Evolutionary conservation across 2,888 invertebrate species (phyloP), one percentile per base, ranked within the genome.

Genomic region (Alentia gelatinosa): DNA sequence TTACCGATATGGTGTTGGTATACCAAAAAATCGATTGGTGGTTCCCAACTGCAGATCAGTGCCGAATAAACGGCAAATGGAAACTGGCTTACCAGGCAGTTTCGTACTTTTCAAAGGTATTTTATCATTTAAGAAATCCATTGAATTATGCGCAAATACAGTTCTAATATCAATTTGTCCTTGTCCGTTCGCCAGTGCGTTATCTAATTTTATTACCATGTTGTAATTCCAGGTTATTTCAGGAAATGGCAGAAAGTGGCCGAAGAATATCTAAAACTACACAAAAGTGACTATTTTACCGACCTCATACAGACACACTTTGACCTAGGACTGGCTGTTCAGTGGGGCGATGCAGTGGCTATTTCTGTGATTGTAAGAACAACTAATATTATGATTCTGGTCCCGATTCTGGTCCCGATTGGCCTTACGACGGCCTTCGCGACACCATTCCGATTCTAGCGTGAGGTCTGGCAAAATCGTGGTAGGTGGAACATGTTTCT

Each of bases 181-280:
- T n/a, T n/a, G n/a, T n/a, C n/a, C n/a, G n/a, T n/a, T n/a, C n/a
- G n/a, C n/a, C n/a, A n/a, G n/a, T n/a, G n/a, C n/a, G n/a, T n/a
- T n/a, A n/a, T n/a, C n/a, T n/a, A n/a, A n/a, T n/a, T n/a, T n/a
- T n/a, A n/a, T n/a, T n/a, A n/a, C n/a, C n/a, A n/a, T n/a, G 19
- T 19, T 3, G n/a, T 56, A 33, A 26, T 79, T 79, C 23, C 79
- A 79, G 79, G 79, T 79, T 79, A 79, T 39, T 79, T 35, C 26
- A 35, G n/a, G n/a, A 79, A 79, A n/a, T 79, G 79, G 79, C 37
- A 79, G 39, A n/a, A n/a, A 1, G 79, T 79, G 39, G 79, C 79
- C 12, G 79, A 39, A 0, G 9, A 79, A 39, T 79, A 79, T 35
- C 1, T n/a, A n/a, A 4, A 19, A 7, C 35, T 1, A 7, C 39